Percentiles rank a stretch among this genome's conserved stretches.
These are phyloP conservation scores for Cryptocephalus moraei DNA, from an alignment of 2,888 invertebrate species.

Conservation along the genomic window DNA sequence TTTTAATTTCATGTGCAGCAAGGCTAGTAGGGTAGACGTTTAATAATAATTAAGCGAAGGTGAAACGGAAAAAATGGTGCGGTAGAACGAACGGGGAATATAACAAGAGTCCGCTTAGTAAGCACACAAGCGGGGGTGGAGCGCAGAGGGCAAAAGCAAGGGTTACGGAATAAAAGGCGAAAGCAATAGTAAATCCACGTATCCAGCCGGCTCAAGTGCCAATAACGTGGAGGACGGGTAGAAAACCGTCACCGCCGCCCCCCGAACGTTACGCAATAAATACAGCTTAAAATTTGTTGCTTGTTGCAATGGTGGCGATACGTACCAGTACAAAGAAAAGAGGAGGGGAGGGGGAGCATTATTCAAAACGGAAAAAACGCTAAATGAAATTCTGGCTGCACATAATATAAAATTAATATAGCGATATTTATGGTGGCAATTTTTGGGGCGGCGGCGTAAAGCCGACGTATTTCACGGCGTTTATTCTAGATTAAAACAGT, in stretches of 20 bases:
- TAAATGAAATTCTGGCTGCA: conserved; percentile 29
- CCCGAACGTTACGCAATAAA: conserved; percentile 10
- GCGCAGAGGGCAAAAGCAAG: no score
- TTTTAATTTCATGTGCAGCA: no score
- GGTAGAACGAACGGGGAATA: no score
- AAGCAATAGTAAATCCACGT: conserved; percentile 3
- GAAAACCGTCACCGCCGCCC: conserved; percentile 1
- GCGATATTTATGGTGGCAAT: conserved; percentile 40
- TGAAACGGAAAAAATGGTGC: no score
- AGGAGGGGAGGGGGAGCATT: not conserved
- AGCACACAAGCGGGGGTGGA: no score
- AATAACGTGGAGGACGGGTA: conserved; percentile 10
- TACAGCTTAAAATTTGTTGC: conserved; percentile 14
- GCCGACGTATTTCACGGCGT: conserved; percentile 36
- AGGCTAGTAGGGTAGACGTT: no score
- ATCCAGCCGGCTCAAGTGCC: conserved; percentile 10
- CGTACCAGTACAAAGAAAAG: not conserved
- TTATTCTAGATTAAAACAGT: conserved; percentile 43
- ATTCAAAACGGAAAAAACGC: conserved; percentile 23
- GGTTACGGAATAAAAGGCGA: no score
- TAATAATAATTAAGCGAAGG: no score
- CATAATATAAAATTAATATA: conserved; percentile 42
- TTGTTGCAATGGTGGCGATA: conserved; percentile 4
- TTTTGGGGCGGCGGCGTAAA: conserved; percentile 32
- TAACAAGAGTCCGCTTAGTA: no score